Percentiles rank a stretch among this genome's conserved stretches.
Evolutionary conservation across 2,888 invertebrate species (phyloP).

Genomic region (Tiliacea aurago): DNA sequence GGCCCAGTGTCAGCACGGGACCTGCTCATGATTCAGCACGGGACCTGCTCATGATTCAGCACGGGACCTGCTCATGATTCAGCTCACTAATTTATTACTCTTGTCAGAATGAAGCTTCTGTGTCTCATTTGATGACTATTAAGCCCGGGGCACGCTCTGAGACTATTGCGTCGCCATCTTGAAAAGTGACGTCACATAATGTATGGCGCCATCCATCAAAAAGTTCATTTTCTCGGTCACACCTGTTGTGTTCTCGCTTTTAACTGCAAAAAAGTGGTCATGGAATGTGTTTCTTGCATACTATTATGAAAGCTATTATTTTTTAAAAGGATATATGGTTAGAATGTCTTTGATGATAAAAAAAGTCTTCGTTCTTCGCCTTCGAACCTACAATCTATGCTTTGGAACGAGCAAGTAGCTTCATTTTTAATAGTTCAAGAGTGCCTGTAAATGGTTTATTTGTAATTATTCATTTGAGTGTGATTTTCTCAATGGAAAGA

Average conservation of each 20-base stretch:
- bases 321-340: neutral
- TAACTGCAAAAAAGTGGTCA: constrained; percentile 26
- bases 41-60: too few relatives aligned
- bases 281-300: constrained; percentile 14
- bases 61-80: too few relatives aligned
- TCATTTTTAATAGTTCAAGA: neutral
- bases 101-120: constrained; percentile 38
- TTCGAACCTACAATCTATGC: neutral
- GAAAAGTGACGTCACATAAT: constrained; percentile 64
- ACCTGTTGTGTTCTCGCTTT: constrained; percentile 45
- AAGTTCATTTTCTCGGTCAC: constrained; percentile 48
- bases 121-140: neutral
- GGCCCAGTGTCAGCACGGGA: too few relatives aligned
- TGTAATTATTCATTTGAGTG: neutral
- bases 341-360: neutral
- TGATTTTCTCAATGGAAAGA: neutral
- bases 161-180: constrained; percentile 67
- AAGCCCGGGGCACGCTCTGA: constrained; percentile 20
- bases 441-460: neutral
- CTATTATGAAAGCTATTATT: constrained; percentile 1
- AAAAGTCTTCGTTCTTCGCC: neutral
- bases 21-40: too few relatives aligned
- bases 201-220: constrained; percentile 68
- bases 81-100: neutral
- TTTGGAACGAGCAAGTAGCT: neutral